Evolutionary conservation across 2,888 invertebrate species (phyloP), one percentile per base, ranked within the genome.

Genomic region (Liodrosophila aerea): DNA sequence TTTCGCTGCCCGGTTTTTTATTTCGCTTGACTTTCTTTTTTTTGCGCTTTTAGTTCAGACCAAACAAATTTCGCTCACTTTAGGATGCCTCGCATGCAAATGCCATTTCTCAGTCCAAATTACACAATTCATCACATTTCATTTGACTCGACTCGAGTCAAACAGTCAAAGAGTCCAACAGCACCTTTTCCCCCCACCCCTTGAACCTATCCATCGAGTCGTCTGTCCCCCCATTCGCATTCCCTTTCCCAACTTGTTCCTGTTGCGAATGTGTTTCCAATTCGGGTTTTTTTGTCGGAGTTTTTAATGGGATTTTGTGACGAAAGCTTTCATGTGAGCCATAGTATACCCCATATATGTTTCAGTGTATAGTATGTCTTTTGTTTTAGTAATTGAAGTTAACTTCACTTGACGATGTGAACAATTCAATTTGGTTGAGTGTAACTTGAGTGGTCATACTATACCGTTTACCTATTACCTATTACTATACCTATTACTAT

Each of bases 71-170:
- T 76, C 56, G 51, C 76, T 58, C 70, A 70, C 73, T 76, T 73
- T 76, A 46, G 70, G 44, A 76, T 76, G 77, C 77, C 62, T 69
- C 70, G 72, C 85, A 86, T 86, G 77, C 72, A 87, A 83, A 81
- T 81, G 82, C 75, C 72, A 86, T 82, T 71, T 84, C 82, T 72
- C 77, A 77, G 63, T 72, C 69, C 64, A 87, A 87, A 88, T 88
- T 87, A 87, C 87, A 86, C 84, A 87, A 87, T 88, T 87, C 88
- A 87, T 88, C 87, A 87, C 75, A 82, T 86, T 82, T 86, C 84
- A 83, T 85, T 83, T 83, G 83, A 59, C 69, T 63, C 72, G 56
- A 69, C 43, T 47, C 50, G 64, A 70, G 58, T 74, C 70, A 73
- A 69, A 53, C 64, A 71, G 68, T 71, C 70, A 73, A 61, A 72